These are phyloP conservation scores for Vespertilio murinus DNA, from an alignment of 2,797 vertebrate genomes.

Conservation along the genomic window DNA sequence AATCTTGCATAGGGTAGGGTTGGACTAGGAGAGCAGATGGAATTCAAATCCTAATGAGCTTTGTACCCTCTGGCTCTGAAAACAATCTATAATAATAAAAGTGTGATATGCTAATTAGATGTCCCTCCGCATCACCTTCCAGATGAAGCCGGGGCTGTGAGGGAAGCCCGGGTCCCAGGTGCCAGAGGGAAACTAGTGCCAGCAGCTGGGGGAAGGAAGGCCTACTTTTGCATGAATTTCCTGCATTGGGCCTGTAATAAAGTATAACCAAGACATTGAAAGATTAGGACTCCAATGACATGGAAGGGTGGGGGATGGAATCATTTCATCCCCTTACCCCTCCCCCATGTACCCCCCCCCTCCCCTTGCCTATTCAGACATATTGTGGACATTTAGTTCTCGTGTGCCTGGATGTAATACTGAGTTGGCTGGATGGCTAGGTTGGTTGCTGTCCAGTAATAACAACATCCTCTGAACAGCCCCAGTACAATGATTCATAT, in stretches of 20 bases:
- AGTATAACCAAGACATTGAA: background rate
- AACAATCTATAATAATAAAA: background rate
- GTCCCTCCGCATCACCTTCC: too few species aligned
- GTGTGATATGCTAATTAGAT: too few species aligned
- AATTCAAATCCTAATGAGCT: background rate
- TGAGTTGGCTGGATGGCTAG: background rate
- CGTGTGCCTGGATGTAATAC: background rate
- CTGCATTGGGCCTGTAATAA: too few species aligned
- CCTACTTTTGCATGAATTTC: too few species aligned
- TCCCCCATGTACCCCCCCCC: too few species aligned
- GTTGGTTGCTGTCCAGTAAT: background rate
- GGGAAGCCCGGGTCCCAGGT: too few species aligned
- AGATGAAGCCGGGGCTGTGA: too few species aligned
- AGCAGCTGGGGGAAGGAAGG: too few species aligned
- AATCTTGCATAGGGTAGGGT: background rate
- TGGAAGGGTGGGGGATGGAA: rapidly evolving
- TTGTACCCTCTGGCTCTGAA: background rate
- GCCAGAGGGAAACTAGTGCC: too few species aligned
- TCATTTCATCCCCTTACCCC: too few species aligned
- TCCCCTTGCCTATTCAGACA: background rate
- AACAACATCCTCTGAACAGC: background rate
- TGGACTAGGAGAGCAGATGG: background rate
- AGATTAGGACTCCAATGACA: background rate
- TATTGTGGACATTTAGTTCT: background rate
- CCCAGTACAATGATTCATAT: background rate